These are phyloP conservation scores for Pipistrellus nathusii DNA, from an alignment of 2,797 vertebrate species.

Conservation along the genomic window DNA sequence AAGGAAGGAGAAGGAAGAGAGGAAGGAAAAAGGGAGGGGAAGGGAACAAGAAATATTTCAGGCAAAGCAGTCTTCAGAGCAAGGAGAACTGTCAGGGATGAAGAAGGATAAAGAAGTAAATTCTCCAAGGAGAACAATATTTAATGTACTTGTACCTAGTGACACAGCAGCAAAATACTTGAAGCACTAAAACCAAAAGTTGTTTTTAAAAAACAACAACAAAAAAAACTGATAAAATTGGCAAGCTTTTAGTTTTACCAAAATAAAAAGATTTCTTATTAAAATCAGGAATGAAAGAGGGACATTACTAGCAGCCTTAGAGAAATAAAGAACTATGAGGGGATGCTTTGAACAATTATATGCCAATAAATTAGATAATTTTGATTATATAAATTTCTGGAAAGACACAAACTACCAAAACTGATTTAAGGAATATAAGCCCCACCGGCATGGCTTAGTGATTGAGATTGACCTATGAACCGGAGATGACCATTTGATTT, in stretches of 20 bases:
- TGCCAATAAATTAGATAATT: not conserved
- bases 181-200: not conserved
- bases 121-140: not conserved
- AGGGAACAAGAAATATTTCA: not conserved
- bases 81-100: not conserved
- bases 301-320: not conserved
- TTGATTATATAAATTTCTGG: not conserved
- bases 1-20: no score
- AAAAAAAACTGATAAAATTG: not conserved
- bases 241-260: not conserved
- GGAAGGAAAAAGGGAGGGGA: not conserved
- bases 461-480: no score
- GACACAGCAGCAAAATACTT: not conserved
- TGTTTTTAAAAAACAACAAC: not conserved
- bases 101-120: not conserved
- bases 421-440: not conserved
- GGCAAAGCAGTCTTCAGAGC: not conserved
- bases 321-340: not conserved
- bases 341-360: not conserved
- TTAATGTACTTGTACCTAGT: not conserved
- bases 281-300: not conserved
- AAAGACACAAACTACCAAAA: not conserved
- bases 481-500: no score
- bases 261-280: not conserved
- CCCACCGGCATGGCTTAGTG: no score